Percentiles rank a stretch among this genome's conserved stretches.
These are phyloP conservation scores for Romanogobio albipinnatus DNA, from an alignment of 2,113 vertebrate genomes.

Conservation along the genomic window DNA sequence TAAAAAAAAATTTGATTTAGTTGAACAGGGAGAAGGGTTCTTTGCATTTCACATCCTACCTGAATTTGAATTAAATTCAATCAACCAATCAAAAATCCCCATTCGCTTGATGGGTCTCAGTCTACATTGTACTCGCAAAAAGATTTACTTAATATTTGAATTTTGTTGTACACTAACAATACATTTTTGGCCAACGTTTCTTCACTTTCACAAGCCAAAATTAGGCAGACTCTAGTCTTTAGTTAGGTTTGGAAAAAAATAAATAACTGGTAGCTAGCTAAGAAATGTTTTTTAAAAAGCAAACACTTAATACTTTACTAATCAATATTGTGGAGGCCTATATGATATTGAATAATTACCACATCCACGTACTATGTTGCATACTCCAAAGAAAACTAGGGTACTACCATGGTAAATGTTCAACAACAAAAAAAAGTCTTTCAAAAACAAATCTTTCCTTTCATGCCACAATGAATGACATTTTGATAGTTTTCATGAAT, in stretches of 20 bases:
- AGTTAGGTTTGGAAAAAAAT: neutral
- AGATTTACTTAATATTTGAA: no score
- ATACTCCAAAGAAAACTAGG: neutral
- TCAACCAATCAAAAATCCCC: no score
- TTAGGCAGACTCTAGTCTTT: neutral
- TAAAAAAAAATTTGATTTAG: neutral
- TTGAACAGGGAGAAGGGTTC: neutral
- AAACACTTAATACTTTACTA: neutral
- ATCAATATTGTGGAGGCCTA: neutral
- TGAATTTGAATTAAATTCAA: no score
- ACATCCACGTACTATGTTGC: neutral
- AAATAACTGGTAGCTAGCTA: no score
- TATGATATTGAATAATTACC: neutral
- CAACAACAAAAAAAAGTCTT: neutral
- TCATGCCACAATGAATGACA: neutral
- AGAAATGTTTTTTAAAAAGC: neutral
- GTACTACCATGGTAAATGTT: neutral
- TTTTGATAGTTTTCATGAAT: slow-evolving; percentile 15
- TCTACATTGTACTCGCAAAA: no score
- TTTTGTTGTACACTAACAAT: no score
- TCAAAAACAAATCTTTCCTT: neutral
- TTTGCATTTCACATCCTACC: neutral
- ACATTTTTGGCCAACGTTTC: no score
- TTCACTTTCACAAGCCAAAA: no score
- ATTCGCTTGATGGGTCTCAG: no score